Base-by-base conservation (phyloP, 1,140 invertebrate species). In the Brachionus plicatilis region DNA sequence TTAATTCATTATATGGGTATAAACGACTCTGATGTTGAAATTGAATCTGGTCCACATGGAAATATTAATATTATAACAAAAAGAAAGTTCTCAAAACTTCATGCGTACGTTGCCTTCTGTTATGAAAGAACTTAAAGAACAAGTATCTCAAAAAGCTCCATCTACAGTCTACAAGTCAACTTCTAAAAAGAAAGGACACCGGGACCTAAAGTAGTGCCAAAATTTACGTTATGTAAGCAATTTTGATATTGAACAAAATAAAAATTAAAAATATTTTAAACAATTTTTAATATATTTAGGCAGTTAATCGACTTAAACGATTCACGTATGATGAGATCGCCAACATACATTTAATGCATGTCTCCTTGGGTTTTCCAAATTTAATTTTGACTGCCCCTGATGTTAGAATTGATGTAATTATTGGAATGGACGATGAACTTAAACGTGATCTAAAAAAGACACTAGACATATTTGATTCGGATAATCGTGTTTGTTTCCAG, bases 91-190 rank as follows among this genome's bases (percentile, higher is more conserved):
- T 65, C 56, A 65, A 65, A 65, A 65, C 24, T 65, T 3, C 56
- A 65, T 65, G n/a, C 56, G 56, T 20, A 65, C 56, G 56, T 65
- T 65, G n/a, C 56, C 56, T 65, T 65, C 56, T 65, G 24, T 14
- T 65, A 2, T 65, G n/a, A n/a, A n/a, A n/a, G n/a, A n/a, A n/a
- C n/a, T n/a, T n/a, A n/a, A 65, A 65, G 56, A 65, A 27, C 56
- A 65, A 65, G 56, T 65, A 65, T 65, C 56, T 65, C 56, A 65
- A 65, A 65, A 65, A 65, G 56, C 56, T 47, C 56, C 56, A 17
- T 65, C n/a, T 65, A 65, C 56, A 65, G 56, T 65, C 56, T 65
- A 65, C 56, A 65, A 65, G 56, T 65, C n/a, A 27, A 65, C 56
- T 65, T 65, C 56, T 20, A 65, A 65, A 65, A 65, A 65, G 24